Evolutionary conservation across 2,888 invertebrate species (phyloP), one percentile per base, ranked within the genome.

Genomic region (Agrotis segetum): DNA sequence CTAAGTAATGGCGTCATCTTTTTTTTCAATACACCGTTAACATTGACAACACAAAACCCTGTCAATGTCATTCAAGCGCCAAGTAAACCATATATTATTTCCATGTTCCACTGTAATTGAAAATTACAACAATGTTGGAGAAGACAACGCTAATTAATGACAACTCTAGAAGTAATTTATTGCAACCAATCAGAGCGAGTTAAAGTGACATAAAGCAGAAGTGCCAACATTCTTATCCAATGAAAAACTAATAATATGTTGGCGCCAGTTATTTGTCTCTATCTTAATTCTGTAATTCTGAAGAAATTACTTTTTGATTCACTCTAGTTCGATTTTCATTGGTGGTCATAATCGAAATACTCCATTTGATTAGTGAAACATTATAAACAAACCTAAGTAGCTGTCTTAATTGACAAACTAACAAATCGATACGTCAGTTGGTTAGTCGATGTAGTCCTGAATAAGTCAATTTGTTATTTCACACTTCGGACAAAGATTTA

Each of bases 401-500:
- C 21, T 17, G 44, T 55, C 17, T 11, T 40, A 29, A 21, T 50
- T 34, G 58, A 47, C 53, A 47, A 47, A 58, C 21, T 56, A 67
- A 59, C n/a, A 1, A 52, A 63, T 58, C 46, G 66, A 9, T 17
- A 17, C 0, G 24, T 7, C 44, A 24, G 40, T 75, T 56, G 58
- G 58, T 52, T 58, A 62, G 68, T 67, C 53, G 52, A 60, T 49
- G 3, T 49, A 67, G 49, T 67, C 3, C 46, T 67, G 49, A 50
- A 56, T n/a, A 2, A 49, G 44, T 17, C 60, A 56, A 55, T 74
- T 66, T 58, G 66, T 58, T 73, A 73, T 73, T 58, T 73, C 71
- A 65, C 46, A 73, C 74, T 50, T 73, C n/a, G 9, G 13, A 17
- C n/a, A n/a, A 29, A 44, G 44, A 63, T 55, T 44, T 64, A 64